Evolutionary conservation across 2,113 vertebrate species (phyloP).

Genomic region (Fulmarus glacialis): DNA sequence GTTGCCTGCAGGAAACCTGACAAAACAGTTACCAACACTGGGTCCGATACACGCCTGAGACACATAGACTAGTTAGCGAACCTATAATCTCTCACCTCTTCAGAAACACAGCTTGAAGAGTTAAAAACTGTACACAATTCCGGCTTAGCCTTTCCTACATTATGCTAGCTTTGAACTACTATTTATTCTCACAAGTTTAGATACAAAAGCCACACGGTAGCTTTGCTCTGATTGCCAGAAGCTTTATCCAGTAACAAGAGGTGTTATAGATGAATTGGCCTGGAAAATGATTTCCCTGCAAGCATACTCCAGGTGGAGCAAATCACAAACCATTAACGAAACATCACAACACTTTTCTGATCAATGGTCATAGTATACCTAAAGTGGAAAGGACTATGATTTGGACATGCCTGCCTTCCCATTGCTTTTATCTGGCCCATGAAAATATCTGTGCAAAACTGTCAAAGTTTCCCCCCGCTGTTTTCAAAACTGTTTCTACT

Average conservation of each 20-base stretch:
- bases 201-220: background rate
- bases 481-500: background rate
- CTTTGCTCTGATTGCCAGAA: background rate
- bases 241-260: background rate
- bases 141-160: background rate
- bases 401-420: background rate
- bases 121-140: background rate
- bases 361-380: background rate
- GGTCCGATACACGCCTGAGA: background rate
- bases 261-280: background rate
- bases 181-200: background rate
- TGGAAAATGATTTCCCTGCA: background rate
- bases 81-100: background rate
- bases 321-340: background rate
- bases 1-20: background rate
- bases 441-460: background rate
- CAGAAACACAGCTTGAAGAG: background rate
- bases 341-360: background rate
- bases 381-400: background rate
- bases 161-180: background rate
- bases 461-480: rapidly evolving
- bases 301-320: background rate
- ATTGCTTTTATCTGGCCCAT: background rate
- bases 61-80: background rate
- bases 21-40: background rate